phyloP scores from a whole-genome alignment of 2,888 invertebrate genomes.

The Lutraria lutraria region DNA sequence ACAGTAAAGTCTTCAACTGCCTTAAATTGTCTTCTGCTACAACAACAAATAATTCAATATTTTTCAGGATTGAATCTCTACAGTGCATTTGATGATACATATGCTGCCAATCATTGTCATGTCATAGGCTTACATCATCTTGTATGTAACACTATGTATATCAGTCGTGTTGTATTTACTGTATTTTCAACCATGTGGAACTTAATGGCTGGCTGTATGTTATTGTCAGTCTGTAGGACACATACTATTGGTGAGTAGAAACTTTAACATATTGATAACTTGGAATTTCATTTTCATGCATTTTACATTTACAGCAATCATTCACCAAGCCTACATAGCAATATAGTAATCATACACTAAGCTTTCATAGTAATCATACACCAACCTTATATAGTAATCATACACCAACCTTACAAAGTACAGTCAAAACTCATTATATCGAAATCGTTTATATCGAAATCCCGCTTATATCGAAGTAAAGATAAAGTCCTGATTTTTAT shows the following conservation, averaged over 20 bases:
- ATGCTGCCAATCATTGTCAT: slow-evolving; percentile 75
- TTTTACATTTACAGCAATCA: too few species aligned
- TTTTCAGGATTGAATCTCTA: slow-evolving; percentile 74
- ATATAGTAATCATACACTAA: too few species aligned
- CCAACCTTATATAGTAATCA: too few species aligned
- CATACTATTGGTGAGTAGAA: slow-evolving; percentile 86
- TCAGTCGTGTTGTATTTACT: slow-evolving; percentile 83
- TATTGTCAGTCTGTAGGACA: slow-evolving; percentile 87
- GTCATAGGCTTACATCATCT: slow-evolving; percentile 74
- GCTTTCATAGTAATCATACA: too few species aligned
- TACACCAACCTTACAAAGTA: too few species aligned
- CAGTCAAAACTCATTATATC: too few species aligned
- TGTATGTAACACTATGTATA: slow-evolving; percentile 83
- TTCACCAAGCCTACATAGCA: too few species aligned
- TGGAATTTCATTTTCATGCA: too few species aligned
- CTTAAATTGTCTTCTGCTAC: not conserved
- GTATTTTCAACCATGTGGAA: slow-evolving; percentile 86
- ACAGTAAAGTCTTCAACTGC: too few species aligned
- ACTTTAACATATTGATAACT: not conserved
- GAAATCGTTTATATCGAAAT: too few species aligned
- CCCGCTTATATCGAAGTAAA: too few species aligned
- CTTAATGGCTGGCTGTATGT: slow-evolving; percentile 85
- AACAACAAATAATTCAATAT: not conserved
- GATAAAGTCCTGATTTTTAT: too few species aligned
- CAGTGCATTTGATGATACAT: slow-evolving; percentile 68